A percentile compares a stretch with the other conserved stretches of the same genome.
Evolutionary conservation across 2,113 vertebrate genomes (phyloP).

Genomic region (Herpailurus yagouaroundi): DNA sequence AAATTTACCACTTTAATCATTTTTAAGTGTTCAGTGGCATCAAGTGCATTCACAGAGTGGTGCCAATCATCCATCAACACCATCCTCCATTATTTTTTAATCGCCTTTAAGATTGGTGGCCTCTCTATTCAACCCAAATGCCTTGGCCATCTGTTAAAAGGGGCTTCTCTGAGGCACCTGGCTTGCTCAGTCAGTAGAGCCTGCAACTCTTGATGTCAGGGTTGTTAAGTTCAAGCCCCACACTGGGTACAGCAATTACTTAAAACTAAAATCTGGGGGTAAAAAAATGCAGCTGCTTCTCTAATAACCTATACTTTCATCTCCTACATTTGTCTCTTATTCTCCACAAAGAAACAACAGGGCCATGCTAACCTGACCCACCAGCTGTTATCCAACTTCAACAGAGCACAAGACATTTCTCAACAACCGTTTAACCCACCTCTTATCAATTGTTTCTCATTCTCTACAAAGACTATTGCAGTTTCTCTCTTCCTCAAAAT

Average conservation of each 20-base stretch:
- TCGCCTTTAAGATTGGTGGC: neutral
- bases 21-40: neutral
- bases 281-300: neutral
- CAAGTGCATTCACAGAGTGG: neutral
- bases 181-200: neutral
- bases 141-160: neutral
- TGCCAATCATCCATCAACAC: neutral
- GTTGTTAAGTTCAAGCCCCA: neutral
- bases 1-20: neutral
- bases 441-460: neutral
- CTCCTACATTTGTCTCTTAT: neutral
- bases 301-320: neutral
- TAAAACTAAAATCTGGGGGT: neutral
- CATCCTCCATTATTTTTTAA: neutral
- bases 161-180: neutral
- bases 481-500: neutral
- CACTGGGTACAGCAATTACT: neutral
- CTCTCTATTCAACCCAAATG: neutral
- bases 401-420: neutral
- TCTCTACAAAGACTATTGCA: neutral
- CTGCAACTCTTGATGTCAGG: neutral
- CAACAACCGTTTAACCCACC: neutral
- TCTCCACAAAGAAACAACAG: neutral
- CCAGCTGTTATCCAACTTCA: neutral
- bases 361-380: neutral